These are phyloP conservation scores for Mus spretus DNA, from an alignment of 2,797 vertebrate species.

Conservation along the genomic window DNA sequence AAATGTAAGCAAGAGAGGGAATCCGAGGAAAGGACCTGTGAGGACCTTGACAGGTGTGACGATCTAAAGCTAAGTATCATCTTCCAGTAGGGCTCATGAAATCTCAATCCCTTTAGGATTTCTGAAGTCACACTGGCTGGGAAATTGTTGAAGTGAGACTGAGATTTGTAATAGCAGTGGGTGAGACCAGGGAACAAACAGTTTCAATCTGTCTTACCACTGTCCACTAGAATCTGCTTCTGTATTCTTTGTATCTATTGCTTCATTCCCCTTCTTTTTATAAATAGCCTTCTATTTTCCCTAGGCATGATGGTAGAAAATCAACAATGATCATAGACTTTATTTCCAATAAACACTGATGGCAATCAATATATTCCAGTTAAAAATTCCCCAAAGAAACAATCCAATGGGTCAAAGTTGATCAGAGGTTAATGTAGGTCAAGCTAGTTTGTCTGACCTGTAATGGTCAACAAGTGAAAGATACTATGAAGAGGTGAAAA, in stretches of 20 bases:
- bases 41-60: background rate
- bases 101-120: background rate
- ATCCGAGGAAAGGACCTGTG: background rate
- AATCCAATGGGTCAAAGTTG: background rate
- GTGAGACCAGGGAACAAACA: background rate
- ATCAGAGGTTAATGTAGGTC: background rate
- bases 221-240: background rate
- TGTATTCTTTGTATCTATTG: background rate
- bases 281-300: background rate
- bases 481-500: background rate
- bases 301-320: background rate
- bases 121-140: background rate
- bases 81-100: background rate
- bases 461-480: background rate
- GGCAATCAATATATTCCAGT: background rate
- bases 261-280: background rate
- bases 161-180: background rate
- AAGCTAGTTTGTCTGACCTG: background rate
- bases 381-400: background rate
- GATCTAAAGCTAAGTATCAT: background rate
- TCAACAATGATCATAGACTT: background rate
- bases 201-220: background rate
- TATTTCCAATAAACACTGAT: background rate
- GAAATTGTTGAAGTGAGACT: background rate
- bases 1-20: background rate